phyloP scores from a whole-genome alignment of 1,140 invertebrate genomes.

The Magallana angulata region DNA sequence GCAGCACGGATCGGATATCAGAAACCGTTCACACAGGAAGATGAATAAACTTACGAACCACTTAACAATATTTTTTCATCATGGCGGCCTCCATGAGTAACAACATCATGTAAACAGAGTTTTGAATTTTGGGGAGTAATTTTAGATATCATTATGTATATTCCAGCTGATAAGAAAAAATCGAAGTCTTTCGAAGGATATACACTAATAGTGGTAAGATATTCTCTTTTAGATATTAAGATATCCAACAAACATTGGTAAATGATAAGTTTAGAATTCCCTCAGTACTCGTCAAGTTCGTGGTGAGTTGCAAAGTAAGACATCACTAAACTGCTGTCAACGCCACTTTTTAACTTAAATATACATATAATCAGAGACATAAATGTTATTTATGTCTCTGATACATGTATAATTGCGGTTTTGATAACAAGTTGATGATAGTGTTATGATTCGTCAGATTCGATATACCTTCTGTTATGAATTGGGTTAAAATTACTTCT shows the following conservation, averaged over 20 bases:
- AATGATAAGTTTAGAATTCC: not conserved
- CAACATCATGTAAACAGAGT: not conserved
- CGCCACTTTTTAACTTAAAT: too few species aligned
- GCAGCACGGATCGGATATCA: too few species aligned
- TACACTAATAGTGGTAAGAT: not conserved
- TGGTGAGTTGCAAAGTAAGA: too few species aligned
- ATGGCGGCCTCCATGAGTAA: conserved; percentile 22
- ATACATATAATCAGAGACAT: too few species aligned
- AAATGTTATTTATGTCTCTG: too few species aligned
- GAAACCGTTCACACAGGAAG: too few species aligned
- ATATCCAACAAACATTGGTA: not conserved
- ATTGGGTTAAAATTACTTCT: too few species aligned
- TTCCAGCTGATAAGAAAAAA: not conserved
- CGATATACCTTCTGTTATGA: too few species aligned
- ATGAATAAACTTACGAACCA: not conserved
- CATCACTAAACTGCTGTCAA: too few species aligned
- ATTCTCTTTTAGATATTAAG: not conserved
- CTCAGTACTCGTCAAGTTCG: not conserved
- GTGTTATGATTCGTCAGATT: too few species aligned
- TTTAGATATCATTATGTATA: not conserved
- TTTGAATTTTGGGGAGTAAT: not conserved
- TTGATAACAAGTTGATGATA: too few species aligned
- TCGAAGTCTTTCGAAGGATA: not conserved
- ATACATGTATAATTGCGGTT: too few species aligned
- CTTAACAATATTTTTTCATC: not conserved